Evolutionary conservation across 2,888 invertebrate species (phyloP).

Genomic region (Phragmatobia fuliginosa): DNA sequence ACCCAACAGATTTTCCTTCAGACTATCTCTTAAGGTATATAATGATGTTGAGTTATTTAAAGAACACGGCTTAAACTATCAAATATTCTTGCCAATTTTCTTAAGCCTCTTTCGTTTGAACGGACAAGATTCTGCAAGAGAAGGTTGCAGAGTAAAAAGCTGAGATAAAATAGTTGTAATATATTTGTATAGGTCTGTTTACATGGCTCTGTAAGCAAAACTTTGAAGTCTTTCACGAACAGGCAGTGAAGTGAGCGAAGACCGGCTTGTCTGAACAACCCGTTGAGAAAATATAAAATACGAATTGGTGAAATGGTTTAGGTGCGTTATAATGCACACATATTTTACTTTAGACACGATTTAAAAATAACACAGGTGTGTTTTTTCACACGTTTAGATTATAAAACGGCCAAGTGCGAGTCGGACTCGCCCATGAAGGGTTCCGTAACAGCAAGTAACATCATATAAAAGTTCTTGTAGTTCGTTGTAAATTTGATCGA

Average conservation of each 20-base stretch:
- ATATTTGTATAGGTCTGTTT: slow-evolving; percentile 50
- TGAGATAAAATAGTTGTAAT: slow-evolving; percentile 41
- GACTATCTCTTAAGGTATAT: not conserved
- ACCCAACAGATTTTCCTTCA: not conserved
- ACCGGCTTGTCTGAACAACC: slow-evolving; percentile 42
- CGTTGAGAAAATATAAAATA: slow-evolving; percentile 39
- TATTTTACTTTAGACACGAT: not conserved
- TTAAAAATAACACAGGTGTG: not conserved
- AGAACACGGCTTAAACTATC: not conserved
- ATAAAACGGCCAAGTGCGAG: too few relatives aligned
- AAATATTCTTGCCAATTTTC: not conserved
- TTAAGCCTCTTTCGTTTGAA: slow-evolving; percentile 2
- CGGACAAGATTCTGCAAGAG: slow-evolving; percentile 39
- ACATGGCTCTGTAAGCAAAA: slow-evolving; percentile 31
- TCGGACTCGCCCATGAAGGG: too few relatives aligned
- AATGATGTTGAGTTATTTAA: not conserved
- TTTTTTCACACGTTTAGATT: not conserved
- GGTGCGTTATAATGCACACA: not conserved
- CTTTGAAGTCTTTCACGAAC: slow-evolving; percentile 27
- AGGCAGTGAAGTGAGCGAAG: slow-evolving; percentile 25
- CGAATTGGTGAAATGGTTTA: slow-evolving; percentile 1
- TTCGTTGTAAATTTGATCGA: too few relatives aligned
- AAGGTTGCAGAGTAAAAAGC: slow-evolving; percentile 41
- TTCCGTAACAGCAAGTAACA: too few relatives aligned
- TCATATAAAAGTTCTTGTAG: too few relatives aligned